Evolutionary conservation across 2,888 invertebrate genomes (phyloP).

Genomic region (Pterobdella sp.): DNA sequence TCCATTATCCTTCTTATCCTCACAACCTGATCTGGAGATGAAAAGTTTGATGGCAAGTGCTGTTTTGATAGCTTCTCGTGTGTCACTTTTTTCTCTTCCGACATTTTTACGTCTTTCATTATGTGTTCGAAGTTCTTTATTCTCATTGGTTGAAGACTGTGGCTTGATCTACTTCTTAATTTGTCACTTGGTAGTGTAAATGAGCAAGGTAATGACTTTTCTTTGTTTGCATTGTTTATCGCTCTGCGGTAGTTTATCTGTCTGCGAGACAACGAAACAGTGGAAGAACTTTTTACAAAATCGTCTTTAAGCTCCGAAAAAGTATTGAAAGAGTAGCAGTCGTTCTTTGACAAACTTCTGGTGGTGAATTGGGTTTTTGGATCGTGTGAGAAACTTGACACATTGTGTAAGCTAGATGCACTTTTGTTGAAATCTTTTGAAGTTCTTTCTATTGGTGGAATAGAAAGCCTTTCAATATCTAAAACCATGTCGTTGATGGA

Average conservation of each 20-base stretch:
- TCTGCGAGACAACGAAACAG: neutral
- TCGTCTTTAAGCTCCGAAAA: too few species aligned
- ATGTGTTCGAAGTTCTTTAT: conserved; percentile 4
- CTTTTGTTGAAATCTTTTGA: conserved; percentile 14
- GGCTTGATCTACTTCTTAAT: neutral
- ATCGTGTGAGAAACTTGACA: neutral
- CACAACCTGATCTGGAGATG: neutral
- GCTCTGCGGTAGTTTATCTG: conserved; percentile 5
- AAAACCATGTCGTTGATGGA: conserved; percentile 24
- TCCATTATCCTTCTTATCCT: conserved; percentile 17
- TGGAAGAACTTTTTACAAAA: neutral
- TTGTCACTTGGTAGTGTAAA: conserved; percentile 5
- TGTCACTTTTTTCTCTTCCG: neutral
- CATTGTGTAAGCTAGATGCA: neutral
- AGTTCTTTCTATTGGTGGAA: conserved; percentile 8
- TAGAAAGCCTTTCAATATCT: conserved; percentile 18
- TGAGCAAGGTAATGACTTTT: neutral
- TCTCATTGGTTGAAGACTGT: neutral
- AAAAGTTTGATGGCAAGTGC: conserved; percentile 7
- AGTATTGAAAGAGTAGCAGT: too few species aligned
- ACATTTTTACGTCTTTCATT: conserved; percentile 6
- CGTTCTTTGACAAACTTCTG: too few species aligned
- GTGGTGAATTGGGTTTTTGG: neutral
- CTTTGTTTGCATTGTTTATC: neutral
- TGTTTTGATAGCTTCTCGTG: conserved; percentile 9